Base-by-base conservation (phyloP, 2,888 invertebrate species). In the Pachymerium ferrugineum region DNA sequence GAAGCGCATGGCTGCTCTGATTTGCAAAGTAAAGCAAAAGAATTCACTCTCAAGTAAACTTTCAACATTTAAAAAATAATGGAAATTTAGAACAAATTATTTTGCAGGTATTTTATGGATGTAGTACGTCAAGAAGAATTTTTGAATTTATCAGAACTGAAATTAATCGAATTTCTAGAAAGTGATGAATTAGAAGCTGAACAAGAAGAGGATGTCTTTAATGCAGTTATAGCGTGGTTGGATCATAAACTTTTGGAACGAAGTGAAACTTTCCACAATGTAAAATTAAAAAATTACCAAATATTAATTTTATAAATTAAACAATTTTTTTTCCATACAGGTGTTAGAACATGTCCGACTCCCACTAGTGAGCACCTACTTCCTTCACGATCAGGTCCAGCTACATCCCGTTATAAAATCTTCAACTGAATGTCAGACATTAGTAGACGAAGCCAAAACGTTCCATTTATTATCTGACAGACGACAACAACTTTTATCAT, bases 171-270 rank as follows among this genome's bases (percentile, higher is more conserved):
- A 76, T 79, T 85, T 10, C 81, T 85, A 6, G 80, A 80, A 67
- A 82, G 82, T 76, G 85, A 86, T 76, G 80, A 81, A 38, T 79
- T 86, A 22, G 81, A 82, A 76, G 84, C 85, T 1, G 82, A 83
- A 12, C 81, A 81, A 71, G 86, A 86, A 78, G 85, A 86, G 78
- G 78, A 81, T 29, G 84, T 85, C 0, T 85, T 85, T 77, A 80
- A 83, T 76, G 83, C 84, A 14, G 83, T 83, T 19, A 79, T 83
- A 31, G 77, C 79, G n/a, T 86, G 86, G 86, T 79, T 83, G 30
- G 78, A 80, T 70, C 80, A 83, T 76, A 80, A 81, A 75, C 77
- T 80, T 14, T 79, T 80, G 3, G 76, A 79, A 8, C 78, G 83
- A 31, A 78, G 78, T 67, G 76, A 78, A 28, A 78, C 80, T 31